These are phyloP conservation scores for Engraulis encrasicolus DNA, from an alignment of 2,113 vertebrate species.

Conservation along the genomic window DNA sequence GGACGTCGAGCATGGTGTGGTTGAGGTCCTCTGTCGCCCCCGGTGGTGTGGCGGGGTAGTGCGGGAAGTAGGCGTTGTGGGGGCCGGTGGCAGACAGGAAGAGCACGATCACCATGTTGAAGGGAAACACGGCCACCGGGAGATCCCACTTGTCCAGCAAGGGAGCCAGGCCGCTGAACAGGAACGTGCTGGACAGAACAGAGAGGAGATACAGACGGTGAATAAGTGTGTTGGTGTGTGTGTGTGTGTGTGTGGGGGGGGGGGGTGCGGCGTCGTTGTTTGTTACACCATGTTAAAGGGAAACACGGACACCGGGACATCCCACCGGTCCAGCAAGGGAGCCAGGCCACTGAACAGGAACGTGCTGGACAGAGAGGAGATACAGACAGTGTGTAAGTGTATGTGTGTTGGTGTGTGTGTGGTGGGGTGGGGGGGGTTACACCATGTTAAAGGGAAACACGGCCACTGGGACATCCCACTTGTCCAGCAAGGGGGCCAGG, in stretches of 20 bases:
- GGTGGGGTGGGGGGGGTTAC: too few species aligned
- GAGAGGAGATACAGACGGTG: too few species aligned
- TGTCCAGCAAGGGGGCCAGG: constrained; percentile 61
- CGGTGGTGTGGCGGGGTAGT: constrained; percentile 45
- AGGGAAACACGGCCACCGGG: constrained; percentile 73
- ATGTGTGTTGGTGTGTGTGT: too few species aligned
- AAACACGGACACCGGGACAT: constrained; percentile 70
- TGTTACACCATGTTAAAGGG: constrained; percentile 70
- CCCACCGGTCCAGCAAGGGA: too few species aligned
- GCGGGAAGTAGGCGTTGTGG: constrained; percentile 70
- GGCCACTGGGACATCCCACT: constrained; percentile 70
- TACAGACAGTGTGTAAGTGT: too few species aligned
- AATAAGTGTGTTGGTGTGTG: too few species aligned
- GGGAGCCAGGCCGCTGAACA: constrained; percentile 65
- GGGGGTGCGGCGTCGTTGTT: too few species aligned
- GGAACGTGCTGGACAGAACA: constrained; percentile 62
- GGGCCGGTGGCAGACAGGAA: constrained; percentile 71
- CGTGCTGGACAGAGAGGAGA: too few species aligned
- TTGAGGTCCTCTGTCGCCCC: constrained; percentile 54
- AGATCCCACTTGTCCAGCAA: constrained; percentile 70
- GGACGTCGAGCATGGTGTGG: constrained; percentile 54
- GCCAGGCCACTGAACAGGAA: constrained; percentile 68
- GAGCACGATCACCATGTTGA: constrained; percentile 71
- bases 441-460: constrained; percentile 76
- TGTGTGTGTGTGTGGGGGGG: background rate